Evolutionary conservation across 1,140 invertebrate species (phyloP), one percentile per base, ranked within the genome.

Genomic region (Thrips palmi): DNA sequence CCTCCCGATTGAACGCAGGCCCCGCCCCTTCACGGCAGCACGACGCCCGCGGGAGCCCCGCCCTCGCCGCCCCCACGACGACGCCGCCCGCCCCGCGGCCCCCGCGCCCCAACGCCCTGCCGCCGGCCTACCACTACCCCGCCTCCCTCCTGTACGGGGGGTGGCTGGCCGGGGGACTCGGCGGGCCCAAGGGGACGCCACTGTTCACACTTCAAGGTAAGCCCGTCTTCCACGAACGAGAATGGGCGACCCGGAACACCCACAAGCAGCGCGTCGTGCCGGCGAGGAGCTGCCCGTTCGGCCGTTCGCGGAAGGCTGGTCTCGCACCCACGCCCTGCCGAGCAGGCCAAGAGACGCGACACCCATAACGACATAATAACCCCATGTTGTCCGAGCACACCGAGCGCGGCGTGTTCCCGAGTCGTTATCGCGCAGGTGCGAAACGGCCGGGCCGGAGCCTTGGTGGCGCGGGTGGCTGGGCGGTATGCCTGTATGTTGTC

Each of bases 191-290:
- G 40, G 51, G 60, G 24, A 53, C 49, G 11, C 58, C 60, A 41
- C 46, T 63, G 32, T 63, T 63, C 43, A 58, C 56, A 4, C 41
- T 63, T 10, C 61, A 63, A 58, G 61, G 61, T 62, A 49, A 48
- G 37, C 29, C 37, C 14, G 42, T 33, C 17, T 2, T 17, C 32
- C 32, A 11, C 11, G n/a, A 33, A 3, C n/a, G 17, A 33, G n/a
- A n/a, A 11, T 12, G 18, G 18, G 12, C n/a, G 18, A 33, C 17
- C 17, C 11, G n/a, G 18, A 17, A 11, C 11, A 11, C 18, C 17
- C 32, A n/a, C n/a, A 11, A 11, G 17, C 6, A 18, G 21, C 18
- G 11, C 12, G 18, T 15, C 2, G 34, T 36, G 17, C n/a, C n/a
- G n/a, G n/a, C n/a, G n/a, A n/a, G n/a, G n/a, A n/a, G n/a, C n/a